Base-by-base conservation (phyloP, 2,888 invertebrate genomes). In the Psylliodes chrysocephalus region DNA sequence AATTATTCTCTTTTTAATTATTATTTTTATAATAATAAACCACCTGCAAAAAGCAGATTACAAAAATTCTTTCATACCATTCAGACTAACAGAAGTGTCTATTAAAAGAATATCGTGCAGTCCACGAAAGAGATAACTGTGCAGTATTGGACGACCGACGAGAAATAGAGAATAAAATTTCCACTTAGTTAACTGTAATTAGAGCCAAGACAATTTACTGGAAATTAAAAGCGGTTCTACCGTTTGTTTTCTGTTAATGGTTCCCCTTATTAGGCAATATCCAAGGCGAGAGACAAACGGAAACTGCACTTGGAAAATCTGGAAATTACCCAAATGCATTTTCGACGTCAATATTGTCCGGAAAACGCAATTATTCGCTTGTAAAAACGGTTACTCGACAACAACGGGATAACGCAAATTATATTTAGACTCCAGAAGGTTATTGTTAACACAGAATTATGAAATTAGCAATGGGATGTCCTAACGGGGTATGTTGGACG, bases 261-360 rank as follows among this genome's bases (percentile, higher is more conserved):
- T 68, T 68, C 59, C 64, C 63, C 65, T 73, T 73, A 74, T 73
- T 74, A 71, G 71, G 68, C 70, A 49, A 69, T 71, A 73, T 70
- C 69, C 68, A 33, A 54, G 63, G 62, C 66, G 68, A 60, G 64
- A 69, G 70, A 69, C 66, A 70, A 64, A 63, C 46, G 67, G 63
- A 65, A 69, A 71, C 61, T 71, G 74, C 71, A 72, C 66, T 71
- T 71, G 67, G 67, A 62, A n/a, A 67, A 69, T 71, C 71, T 67
- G 74, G 68, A 70, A 75, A 71, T 70, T 71, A 72, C 62, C 56
- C 66, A 68, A 74, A 73, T 75, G 73, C 72, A 74, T 73, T 76
- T 73, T 35, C 71, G 68, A 63, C 70, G 61, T 74, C 71, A 61
- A 71, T 72, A 63, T 69, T 64, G 62, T 60, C 70, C 54, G 70